Conservation (phyloP, 2,113 vertebrate genomes). For the Tupaia chinensis region DNA sequence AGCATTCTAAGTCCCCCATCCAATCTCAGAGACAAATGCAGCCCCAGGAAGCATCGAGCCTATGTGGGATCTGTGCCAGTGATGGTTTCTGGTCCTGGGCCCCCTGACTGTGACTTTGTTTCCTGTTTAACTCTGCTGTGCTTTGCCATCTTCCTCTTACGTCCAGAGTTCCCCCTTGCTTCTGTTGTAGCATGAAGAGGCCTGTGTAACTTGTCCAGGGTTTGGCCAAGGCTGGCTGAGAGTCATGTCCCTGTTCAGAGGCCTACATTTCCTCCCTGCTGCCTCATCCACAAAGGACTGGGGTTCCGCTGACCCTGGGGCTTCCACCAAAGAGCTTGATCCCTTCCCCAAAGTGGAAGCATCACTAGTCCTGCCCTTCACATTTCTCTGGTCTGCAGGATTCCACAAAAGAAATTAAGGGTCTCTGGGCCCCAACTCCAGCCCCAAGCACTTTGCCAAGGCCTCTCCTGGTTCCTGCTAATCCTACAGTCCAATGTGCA, state of each 20-base stretch:
- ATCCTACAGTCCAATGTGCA: background rate
- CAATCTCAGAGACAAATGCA: background rate
- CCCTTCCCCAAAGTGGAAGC: background rate
- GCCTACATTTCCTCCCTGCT: background rate
- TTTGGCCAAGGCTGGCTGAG: background rate
- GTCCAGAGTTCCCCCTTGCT: background rate
- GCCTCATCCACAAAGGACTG: background rate
- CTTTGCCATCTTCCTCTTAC: background rate
- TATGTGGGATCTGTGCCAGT: rapidly evolving
- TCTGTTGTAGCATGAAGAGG: background rate
- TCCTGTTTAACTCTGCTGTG: background rate
- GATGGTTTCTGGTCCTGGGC: background rate
- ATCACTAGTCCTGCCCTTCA: background rate
- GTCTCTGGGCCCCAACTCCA: background rate
- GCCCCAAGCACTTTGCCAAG: background rate
- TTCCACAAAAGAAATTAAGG: slow-evolving; percentile 23
- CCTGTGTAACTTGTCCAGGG: background rate
- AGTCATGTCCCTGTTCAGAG: background rate
- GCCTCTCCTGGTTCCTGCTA: background rate
- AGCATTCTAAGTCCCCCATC: no score
- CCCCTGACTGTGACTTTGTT: background rate
- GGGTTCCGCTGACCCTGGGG: background rate
- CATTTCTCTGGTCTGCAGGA: background rate
- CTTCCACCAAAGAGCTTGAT: background rate
- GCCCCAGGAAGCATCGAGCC: background rate